A percentile compares a stretch with the other conserved stretches of the same genome.
Evolutionary conservation across 2,113 vertebrate genomes (phyloP).

Genomic region (Alligator mississippiensis): DNA sequence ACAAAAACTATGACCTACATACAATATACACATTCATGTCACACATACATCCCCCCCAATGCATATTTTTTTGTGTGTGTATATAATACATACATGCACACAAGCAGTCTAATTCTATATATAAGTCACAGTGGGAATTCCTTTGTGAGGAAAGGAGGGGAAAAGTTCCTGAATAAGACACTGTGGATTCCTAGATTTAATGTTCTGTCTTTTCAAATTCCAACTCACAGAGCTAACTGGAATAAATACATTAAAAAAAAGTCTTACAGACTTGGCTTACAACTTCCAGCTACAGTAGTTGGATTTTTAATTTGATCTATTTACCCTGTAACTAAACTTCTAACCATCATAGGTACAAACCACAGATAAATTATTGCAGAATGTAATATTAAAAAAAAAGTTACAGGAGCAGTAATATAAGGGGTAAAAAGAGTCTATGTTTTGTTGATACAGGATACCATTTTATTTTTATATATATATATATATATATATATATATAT

Average conservation of each 20-base stretch:
- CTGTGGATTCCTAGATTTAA: slow-evolving; percentile 78
- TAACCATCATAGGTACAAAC: slow-evolving; percentile 81
- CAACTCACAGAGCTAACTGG: slow-evolving; percentile 80
- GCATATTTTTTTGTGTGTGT: slow-evolving; percentile 84
- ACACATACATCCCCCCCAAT: slow-evolving; percentile 78
- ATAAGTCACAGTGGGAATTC: slow-evolving; percentile 87
- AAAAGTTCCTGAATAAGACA: slow-evolving; percentile 83
- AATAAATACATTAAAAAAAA: slow-evolving; percentile 77
- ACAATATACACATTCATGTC: slow-evolving; percentile 79
- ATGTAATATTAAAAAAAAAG: slow-evolving; percentile 73
- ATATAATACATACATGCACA: slow-evolving; percentile 82
- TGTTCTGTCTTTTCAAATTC: slow-evolving; percentile 78
- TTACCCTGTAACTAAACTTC: slow-evolving; percentile 85
- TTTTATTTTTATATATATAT: slow-evolving; percentile 75
- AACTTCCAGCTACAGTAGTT: slow-evolving; percentile 82
- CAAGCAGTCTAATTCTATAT: slow-evolving; percentile 82
- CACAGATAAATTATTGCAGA: slow-evolving; percentile 82
- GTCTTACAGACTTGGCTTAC: slow-evolving; percentile 78
- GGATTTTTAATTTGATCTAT: slow-evolving; percentile 77
- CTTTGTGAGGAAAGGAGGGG: slow-evolving; percentile 80
- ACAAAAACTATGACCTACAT: slow-evolving; percentile 74
- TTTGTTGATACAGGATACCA: slow-evolving; percentile 79
- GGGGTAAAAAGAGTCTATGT: slow-evolving; percentile 80
- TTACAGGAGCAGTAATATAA: slow-evolving; percentile 75
- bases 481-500: slow-evolving; percentile 68